Percentiles rank a stretch among this genome's conserved stretches.
Conservation (phyloP, 2,113 vertebrate species). For the Thoracochromis brauschi region DNA sequence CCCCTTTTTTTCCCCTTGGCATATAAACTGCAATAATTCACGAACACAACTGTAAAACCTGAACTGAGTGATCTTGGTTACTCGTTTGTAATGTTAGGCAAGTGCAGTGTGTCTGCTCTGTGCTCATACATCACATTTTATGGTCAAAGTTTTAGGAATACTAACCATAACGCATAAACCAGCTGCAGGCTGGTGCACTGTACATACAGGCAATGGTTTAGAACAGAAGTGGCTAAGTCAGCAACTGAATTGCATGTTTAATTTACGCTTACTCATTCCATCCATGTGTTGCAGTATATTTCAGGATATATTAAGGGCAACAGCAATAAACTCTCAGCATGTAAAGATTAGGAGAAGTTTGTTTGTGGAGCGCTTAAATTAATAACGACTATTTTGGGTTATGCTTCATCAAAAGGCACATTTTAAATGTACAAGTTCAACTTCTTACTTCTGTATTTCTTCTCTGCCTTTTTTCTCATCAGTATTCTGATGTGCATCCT, state of each 20-base stretch:
- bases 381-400: background rate
- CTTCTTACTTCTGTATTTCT: background rate
- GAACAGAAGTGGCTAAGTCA: background rate
- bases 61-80: background rate
- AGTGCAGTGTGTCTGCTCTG: background rate
- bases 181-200: background rate
- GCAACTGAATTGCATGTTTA: background rate
- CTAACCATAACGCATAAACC: background rate
- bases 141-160: background rate
- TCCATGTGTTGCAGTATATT: background rate
- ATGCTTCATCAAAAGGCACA: background rate
- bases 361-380: background rate
- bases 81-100: background rate
- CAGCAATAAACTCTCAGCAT: background rate
- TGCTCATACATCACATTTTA: background rate
- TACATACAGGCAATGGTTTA: background rate
- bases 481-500: background rate
- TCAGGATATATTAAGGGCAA: background rate
- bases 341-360: background rate
- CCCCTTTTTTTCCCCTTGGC: accelerated
- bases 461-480: background rate
- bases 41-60: background rate
- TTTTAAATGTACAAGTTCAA: background rate
- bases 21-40: background rate
- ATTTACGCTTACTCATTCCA: background rate